Conservation (phyloP, 2,888 invertebrate genomes). For the Drosophila longiperda region DNA sequence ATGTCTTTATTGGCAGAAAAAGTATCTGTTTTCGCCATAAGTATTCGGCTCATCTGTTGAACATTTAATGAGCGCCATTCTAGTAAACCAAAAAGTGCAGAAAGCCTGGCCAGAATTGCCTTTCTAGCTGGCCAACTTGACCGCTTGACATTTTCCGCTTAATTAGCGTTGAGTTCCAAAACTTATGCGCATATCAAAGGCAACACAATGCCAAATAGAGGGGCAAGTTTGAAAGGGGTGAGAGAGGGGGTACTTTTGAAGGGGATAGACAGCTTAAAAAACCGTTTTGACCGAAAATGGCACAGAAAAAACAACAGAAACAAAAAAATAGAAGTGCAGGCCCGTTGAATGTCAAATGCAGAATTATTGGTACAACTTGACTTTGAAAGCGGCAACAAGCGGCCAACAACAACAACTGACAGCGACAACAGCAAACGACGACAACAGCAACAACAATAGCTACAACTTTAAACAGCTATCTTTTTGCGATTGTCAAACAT, state of each 20-base stretch:
- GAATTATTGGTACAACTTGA: constrained; percentile 77
- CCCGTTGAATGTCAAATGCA: constrained; percentile 76
- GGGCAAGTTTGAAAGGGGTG: neutral
- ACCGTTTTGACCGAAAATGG: constrained; percentile 66
- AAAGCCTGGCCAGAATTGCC: constrained; percentile 25
- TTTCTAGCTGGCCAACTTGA: constrained; percentile 29
- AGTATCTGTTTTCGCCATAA: constrained; percentile 4
- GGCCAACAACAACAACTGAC: constrained; percentile 53
- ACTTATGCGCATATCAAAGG: constrained; percentile 40
- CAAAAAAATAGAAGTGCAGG: constrained; percentile 39
- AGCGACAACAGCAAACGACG: constrained; percentile 56
- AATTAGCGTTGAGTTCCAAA: constrained; percentile 58
- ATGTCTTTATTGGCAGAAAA: neutral
- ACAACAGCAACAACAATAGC: constrained; percentile 48
- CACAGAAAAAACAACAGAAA: constrained; percentile 34
- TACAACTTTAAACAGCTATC: constrained; percentile 4
- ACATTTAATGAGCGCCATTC: constrained; percentile 48
- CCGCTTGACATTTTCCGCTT: constrained; percentile 51
- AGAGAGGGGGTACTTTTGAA: neutral
- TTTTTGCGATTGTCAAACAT: constrained; percentile 20
- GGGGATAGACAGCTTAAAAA: constrained; percentile 37
- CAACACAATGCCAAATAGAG: constrained; percentile 44
- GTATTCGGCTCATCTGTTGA: constrained; percentile 29
- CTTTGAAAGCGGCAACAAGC: constrained; percentile 63
- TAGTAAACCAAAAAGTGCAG: constrained; percentile 20